Conservation (phyloP, 92 coral and sea anemone genomes). For the Plumapathes pennacea region DNA sequence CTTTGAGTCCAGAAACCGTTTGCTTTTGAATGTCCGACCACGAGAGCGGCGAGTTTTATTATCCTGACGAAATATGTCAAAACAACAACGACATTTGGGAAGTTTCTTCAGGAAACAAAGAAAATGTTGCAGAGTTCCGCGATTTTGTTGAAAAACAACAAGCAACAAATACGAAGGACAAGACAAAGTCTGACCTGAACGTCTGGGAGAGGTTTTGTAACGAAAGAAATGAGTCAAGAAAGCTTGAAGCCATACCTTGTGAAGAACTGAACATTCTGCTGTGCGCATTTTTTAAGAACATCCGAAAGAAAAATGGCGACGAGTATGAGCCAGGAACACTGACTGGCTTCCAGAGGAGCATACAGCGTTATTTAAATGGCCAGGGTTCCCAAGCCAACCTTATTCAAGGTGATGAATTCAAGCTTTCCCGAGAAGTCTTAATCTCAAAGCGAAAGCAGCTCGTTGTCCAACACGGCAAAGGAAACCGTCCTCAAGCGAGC, state of each 20-base stretch:
- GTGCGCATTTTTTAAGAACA: constrained; percentile 3
- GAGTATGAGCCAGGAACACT: constrained; percentile 17
- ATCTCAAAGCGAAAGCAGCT: constrained; percentile 10
- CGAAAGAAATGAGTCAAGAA: constrained; percentile 1
- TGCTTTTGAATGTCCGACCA: too few species aligned
- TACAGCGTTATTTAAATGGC: constrained; percentile 29
- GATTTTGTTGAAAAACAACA: too few species aligned
- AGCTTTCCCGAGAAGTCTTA: constrained; percentile 20
- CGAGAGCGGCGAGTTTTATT: too few species aligned
- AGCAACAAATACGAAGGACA: too few species aligned
- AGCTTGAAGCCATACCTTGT: constrained; percentile 1
- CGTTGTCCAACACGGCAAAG: constrained; percentile 8
- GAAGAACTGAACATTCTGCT: constrained; percentile 10
- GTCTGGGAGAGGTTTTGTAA: too few species aligned
- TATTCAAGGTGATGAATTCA: constrained; percentile 18
- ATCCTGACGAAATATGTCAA: too few species aligned
- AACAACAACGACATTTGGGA: too few species aligned
- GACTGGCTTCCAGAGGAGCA: constrained; percentile 10
- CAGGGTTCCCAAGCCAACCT: constrained; percentile 9
- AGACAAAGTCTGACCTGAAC: too few species aligned
- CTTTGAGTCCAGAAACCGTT: too few species aligned
- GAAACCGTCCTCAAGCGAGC: constrained; percentile 15
- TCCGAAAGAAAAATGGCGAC: constrained; percentile 19
- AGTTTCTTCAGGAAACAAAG: too few species aligned
- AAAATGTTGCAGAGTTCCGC: too few species aligned